Evolutionary conservation across 2,113 vertebrate species (phyloP).

Genomic region (Coryphaenoides rupestris): DNA sequence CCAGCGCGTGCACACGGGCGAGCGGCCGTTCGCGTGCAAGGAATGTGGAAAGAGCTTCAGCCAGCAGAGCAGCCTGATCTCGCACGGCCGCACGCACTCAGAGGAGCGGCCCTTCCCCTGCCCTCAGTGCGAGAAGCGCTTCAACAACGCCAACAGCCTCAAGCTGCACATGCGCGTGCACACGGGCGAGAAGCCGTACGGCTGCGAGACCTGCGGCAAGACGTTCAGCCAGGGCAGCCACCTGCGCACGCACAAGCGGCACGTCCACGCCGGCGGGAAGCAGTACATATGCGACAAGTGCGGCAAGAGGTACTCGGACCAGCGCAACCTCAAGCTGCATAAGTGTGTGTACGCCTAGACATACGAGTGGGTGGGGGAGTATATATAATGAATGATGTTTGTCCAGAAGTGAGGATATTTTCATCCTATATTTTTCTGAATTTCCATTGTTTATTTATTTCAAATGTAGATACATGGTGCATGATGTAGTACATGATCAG

Average conservation of each 20-base stretch:
- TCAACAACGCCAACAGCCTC: constrained; percentile 72
- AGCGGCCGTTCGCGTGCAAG: constrained; percentile 65
- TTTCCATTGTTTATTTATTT: too few relatives aligned
- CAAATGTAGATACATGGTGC: too few relatives aligned
- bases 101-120: constrained; percentile 60
- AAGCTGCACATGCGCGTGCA: constrained; percentile 69
- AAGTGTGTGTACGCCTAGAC: constrained; percentile 66
- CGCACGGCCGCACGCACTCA: constrained; percentile 66
- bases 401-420: too few relatives aligned
- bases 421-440: too few relatives aligned
- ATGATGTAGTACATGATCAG: too few relatives aligned
- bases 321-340: constrained; percentile 69
- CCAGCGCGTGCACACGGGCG: constrained; percentile 67
- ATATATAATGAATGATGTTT: too few relatives aligned
- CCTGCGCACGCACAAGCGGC: constrained; percentile 68
- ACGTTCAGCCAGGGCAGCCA: constrained; percentile 73
- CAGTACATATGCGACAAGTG: constrained; percentile 74
- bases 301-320: constrained; percentile 70
- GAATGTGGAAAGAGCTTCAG: constrained; percentile 72
- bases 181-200: constrained; percentile 70
- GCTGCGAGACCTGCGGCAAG: constrained; percentile 64
- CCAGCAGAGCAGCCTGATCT: constrained; percentile 72
- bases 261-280: constrained; percentile 70
- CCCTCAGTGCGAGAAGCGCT: constrained; percentile 59
- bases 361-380: neutral